These are phyloP conservation scores for Bombus confusus DNA, from an alignment of 1,140 invertebrate species.

Conservation along the genomic window DNA sequence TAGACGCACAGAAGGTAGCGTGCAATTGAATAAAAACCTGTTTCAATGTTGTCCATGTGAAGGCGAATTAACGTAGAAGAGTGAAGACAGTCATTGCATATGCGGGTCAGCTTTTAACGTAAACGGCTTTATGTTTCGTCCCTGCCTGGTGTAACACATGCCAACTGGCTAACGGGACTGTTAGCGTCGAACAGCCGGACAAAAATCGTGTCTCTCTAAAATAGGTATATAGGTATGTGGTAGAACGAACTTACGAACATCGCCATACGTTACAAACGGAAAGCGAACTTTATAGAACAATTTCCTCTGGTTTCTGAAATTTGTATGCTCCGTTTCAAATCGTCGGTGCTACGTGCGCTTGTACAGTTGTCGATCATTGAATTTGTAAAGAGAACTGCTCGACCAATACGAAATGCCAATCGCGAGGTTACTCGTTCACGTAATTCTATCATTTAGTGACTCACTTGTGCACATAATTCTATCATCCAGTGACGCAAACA, in stretches of 20 bases:
- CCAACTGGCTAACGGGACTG: constrained; percentile 62
- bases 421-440: neutral
- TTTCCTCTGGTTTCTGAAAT: neutral
- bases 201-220: constrained; percentile 53
- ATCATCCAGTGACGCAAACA: too few relatives aligned
- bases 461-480: neutral
- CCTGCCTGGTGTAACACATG: constrained; percentile 46
- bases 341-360: neutral
- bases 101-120: constrained; percentile 51
- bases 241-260: neutral
- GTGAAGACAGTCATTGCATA: constrained; percentile 30
- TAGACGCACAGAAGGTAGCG: neutral
- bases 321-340: neutral
- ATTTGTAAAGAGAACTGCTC: neutral
- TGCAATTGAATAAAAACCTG: constrained; percentile 6
- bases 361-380: neutral
- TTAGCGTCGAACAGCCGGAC: constrained; percentile 29
- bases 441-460: neutral
- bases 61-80: constrained; percentile 29
- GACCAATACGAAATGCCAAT: neutral
- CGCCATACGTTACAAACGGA: neutral
- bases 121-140: constrained; percentile 62
- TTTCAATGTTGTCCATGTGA: neutral
- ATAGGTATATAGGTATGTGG: neutral
- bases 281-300: neutral